Evolutionary conservation across 2,888 invertebrate species (phyloP), one percentile per base, ranked within the genome.

Genomic region (Alsophila aescularia): DNA sequence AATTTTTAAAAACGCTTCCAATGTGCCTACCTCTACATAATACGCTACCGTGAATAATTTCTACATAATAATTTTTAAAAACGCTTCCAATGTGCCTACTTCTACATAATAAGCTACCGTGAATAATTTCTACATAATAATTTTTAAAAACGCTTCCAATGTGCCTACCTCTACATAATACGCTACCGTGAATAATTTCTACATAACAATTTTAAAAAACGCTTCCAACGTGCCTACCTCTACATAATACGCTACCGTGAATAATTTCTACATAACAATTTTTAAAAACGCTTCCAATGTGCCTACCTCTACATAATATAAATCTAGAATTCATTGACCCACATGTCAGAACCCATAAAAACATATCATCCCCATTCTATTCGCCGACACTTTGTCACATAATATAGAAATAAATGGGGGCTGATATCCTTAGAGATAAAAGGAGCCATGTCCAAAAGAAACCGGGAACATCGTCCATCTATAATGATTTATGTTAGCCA

Each of bases 401-500:
- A 70, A 62, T 63, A 68, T 57, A 61, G 45, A 60, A 58, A 62
- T 60, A 58, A 60, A 65, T 60, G 62, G 55, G 58, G 29, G 29
- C 35, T 49, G 57, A 60, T 57, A 58, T 54, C 68, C 67, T 62
- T 48, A 18, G 53, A 74, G 79, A 81, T 81, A 80, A 78, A 77
- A 72, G 70, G 64, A 69, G 71, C 41, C 72, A 70, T 66, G 73
- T 64, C 62, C 63, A 54, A 62, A 61, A 62, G 70, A 77, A 83
- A 78, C 73, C 77, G 66, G 76, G 75, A 70, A 73, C 67, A 65
- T 56, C 73, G 80, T 76, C 81, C 77, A 70, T 83, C 83, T 74
- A 82, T 87, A 86, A 87, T 85, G 88, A 89, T 89, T 85, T 85
- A 90, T 87, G 87, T 68, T 63, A 53, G 61, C 82, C 81, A 84